Base-by-base conservation (phyloP, 2,888 invertebrate species). In the Nycteola revayana region DNA sequence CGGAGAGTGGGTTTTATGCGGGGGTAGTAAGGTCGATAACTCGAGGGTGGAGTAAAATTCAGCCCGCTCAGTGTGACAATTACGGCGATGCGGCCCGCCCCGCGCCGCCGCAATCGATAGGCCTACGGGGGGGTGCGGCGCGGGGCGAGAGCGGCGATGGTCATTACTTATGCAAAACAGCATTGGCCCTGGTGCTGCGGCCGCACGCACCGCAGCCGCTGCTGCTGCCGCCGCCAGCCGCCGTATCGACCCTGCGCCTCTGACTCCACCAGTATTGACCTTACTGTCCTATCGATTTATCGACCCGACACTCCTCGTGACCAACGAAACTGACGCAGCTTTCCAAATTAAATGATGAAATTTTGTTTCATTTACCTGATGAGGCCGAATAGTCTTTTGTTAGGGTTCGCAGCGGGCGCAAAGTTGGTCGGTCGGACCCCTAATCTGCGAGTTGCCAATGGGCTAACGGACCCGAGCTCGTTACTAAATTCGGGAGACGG, bases 41-140 rank as follows among this genome's bases (percentile, higher is more conserved):
- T 68, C 48, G 65, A 62, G 78, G 76, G 67, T 66, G 66, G 76
- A 76, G 71, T 64, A 66, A 71, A 75, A 76, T 75, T 75, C 71
- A 77, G 77, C 68, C 80, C 71, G 77, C 76, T 84, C 79, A 74
- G 80, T 85, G 88, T 87, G 88, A 87, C 88, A 88, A 88, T 88
- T 87, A 87, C 83, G 82, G 75, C 82, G 80, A 76, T 82, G 81
- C 81, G 80, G 84, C 83, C 80, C 83, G 83, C 85, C 81, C 86
- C 93, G 69, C 93, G 67, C 91, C 92, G 78, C 84, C 93, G 79
- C 92, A 93, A 82, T 93, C 93, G 56, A 93, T 93, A 66, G 92
- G 93, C 54, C 92, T 93, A 77, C 92, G 91, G 64, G 90, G 91
- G 78, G 87, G 90, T 27, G 89, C 91, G 90, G 75, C 73, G 60